These are phyloP conservation scores for Chamaea fasciata DNA, from an alignment of 2,113 vertebrate species.

Conservation along the genomic window DNA sequence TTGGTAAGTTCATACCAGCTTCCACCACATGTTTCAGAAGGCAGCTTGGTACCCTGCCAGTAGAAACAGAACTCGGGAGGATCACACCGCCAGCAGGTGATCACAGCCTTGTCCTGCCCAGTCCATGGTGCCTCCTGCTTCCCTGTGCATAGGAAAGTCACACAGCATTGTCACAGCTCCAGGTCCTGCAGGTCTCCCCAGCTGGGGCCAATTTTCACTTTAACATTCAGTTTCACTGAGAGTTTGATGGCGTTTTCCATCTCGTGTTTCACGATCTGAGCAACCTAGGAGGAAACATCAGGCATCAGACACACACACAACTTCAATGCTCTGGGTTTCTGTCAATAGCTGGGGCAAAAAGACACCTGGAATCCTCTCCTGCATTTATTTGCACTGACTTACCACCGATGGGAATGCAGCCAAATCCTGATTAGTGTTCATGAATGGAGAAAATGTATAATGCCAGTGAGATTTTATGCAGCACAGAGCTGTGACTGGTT, in stretches of 20 bases:
- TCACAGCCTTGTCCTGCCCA: not conserved
- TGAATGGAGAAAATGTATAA: not conserved
- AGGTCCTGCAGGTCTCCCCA: conserved; percentile 91
- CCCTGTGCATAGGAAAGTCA: rapidly evolving
- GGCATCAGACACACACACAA: not conserved
- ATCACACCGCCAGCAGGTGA: rapidly evolving
- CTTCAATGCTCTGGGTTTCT: not conserved
- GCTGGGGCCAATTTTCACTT: conserved; percentile 88
- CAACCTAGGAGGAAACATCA: conserved; percentile 75
- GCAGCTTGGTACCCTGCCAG: rapidly evolving
- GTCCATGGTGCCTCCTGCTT: rapidly evolving
- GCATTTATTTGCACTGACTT: not conserved
- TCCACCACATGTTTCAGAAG: not conserved
- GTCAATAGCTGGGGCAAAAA: not conserved
- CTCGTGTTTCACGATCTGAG: conserved; percentile 92
- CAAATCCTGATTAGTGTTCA: not conserved
- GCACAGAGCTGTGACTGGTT: not conserved
- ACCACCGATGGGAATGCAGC: not conserved
- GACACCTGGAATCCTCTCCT: not conserved
- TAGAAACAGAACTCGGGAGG: rapidly evolving
- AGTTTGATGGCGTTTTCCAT: conserved; percentile 90
- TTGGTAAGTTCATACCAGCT: not conserved
- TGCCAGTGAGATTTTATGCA: not conserved
- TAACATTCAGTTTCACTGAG: conserved; percentile 86
- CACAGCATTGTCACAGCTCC: conserved; percentile 64